phyloP scores from a whole-genome alignment of 1,140 invertebrate genomes.

The Amphibalanus amphitrite region DNA sequence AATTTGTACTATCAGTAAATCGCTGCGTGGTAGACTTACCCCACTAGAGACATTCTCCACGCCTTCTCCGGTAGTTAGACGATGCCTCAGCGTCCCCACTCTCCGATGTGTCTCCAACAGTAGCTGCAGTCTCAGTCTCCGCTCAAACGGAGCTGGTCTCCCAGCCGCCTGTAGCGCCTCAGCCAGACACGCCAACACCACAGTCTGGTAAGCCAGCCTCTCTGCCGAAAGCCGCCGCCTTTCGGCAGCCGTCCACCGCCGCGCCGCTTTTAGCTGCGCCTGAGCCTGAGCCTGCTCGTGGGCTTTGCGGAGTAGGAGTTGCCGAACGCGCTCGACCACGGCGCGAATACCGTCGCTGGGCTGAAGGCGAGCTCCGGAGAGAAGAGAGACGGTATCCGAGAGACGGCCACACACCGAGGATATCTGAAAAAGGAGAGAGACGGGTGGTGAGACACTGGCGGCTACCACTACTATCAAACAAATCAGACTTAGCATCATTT shows the following conservation, averaged over 20 bases:
- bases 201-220: constrained; percentile 53
- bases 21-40: too few species aligned
- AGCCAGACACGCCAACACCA: constrained; percentile 38
- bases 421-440: too few species aligned
- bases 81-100: constrained; percentile 9
- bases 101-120: constrained; percentile 35
- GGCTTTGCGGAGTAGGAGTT: constrained; percentile 43
- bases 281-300: constrained; percentile 42
- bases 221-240: constrained; percentile 50
- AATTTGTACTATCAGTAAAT: too few species aligned
- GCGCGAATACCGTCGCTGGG: too few species aligned
- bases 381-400: too few species aligned
- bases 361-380: too few species aligned
- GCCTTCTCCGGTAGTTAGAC: background rate
- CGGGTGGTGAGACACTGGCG: too few species aligned
- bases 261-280: constrained; percentile 36
- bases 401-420: too few species aligned
- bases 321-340: constrained; percentile 31
- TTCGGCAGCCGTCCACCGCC: constrained; percentile 42
- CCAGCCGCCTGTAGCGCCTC: constrained; percentile 22
- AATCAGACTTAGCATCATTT: too few species aligned
- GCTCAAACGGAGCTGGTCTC: constrained; percentile 47
- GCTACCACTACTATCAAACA: too few species aligned
- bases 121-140: constrained; percentile 36
- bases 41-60: constrained; percentile 6